Evolutionary conservation across 2,888 invertebrate species (phyloP), one percentile per base, ranked within the genome.

Genomic region (Pyralis farinalis): DNA sequence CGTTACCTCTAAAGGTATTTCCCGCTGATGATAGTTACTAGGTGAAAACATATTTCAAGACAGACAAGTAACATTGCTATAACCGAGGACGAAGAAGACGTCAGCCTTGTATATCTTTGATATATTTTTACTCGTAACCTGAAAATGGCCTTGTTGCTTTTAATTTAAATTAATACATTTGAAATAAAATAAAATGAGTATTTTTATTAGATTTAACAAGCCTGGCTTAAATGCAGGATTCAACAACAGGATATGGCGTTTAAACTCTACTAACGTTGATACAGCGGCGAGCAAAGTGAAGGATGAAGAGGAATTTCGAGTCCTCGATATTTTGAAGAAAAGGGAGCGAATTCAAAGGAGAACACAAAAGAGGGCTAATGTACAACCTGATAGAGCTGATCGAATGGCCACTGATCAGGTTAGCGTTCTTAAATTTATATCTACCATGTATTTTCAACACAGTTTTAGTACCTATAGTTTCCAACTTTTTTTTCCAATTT

Each of bases 251-350:
- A 47, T 80, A 62, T 87, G 86, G 85, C 82, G 87, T n/a, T 54
- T 65, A 3, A 74, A 71, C 40, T 83, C 87, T 0, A 80, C 80
- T 0, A 70, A 62, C 3, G 63, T 74, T 0, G 80, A 81, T 39
- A 63, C 54, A 25, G 56, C 63, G n/a, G 47, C 58, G 21, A 77
- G 71, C 53, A 69, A 70, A 35, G 58, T 48, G 12, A 66, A 76
- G 0, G 79, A 76, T 0, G 79, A 76, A 0, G 89, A 84, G 7
- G 90, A 90, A 37, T 91, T 91, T 53, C 62, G 91, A 32, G 90
- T 91, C 1, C 66, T 91, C 1, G 89, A 90, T 71, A 82, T 91
- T 49, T 65, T 78, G 49, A 84, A 86, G 54, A 85, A 81, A 44
- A 75, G 64, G 37, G 68, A 75, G 0, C 58, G 65, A 42, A 42